A percentile compares a stretch with the other conserved stretches of the same genome.
These are phyloP conservation scores for Diglossa cyanea DNA, from an alignment of 2,797 vertebrate genomes.

Conservation along the genomic window DNA sequence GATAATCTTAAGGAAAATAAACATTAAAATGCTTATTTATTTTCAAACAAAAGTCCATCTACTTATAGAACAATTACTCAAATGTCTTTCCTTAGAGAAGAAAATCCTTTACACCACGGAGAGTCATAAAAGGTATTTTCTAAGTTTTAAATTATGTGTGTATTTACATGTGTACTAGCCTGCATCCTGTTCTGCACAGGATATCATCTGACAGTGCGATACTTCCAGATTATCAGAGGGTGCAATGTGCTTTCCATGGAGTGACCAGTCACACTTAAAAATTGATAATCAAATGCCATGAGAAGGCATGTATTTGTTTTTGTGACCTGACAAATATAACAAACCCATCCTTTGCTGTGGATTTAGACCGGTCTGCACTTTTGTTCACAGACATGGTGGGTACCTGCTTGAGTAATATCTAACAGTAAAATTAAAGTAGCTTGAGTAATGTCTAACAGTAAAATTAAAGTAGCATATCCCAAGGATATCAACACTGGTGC, in stretches of 20 bases:
- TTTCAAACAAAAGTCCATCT: neutral
- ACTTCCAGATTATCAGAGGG: neutral
- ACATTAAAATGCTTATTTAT: neutral
- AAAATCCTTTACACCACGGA: neutral
- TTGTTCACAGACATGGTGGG: neutral
- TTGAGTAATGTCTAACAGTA: neutral
- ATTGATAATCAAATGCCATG: neutral
- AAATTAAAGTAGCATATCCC: neutral
- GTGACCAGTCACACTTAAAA: neutral
- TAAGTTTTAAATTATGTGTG: neutral
- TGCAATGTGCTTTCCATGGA: neutral
- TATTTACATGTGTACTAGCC: neutral
- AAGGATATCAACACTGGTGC: neutral
- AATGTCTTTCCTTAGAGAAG: neutral
- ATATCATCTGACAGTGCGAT: rapidly evolving
- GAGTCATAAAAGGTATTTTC: neutral
- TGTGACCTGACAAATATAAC: neutral
- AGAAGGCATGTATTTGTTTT: neutral
- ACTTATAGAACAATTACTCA: neutral
- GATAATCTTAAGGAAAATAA: neutral
- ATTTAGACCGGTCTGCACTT: neutral
- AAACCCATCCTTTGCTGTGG: neutral
- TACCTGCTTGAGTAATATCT: neutral
- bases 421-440: no score
- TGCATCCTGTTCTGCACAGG: neutral